Evolutionary conservation across 35 echinoderm and acorn worm genomes (phyloP).

Genomic region (Patiria miniata): DNA sequence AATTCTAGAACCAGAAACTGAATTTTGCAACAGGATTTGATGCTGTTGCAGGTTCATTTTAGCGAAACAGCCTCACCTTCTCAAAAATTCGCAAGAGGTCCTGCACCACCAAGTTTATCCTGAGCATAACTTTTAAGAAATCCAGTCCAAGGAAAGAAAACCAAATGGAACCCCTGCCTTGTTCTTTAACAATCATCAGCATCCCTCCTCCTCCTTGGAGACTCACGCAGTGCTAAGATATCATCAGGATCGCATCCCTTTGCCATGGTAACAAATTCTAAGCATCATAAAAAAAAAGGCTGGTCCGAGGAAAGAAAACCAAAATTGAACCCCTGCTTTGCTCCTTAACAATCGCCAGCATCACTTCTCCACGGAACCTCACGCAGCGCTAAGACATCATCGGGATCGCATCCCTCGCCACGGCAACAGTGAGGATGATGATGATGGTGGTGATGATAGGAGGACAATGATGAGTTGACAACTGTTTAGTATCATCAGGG

Average conservation of each 20-base stretch:
- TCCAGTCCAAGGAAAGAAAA: slow-evolving; percentile 3
- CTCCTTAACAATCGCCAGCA: too few relatives aligned
- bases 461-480: background rate
- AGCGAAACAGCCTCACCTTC: slow-evolving; percentile 36
- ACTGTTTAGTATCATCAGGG: background rate
- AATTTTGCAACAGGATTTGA: too few relatives aligned
- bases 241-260: background rate
- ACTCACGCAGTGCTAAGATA: too few relatives aligned
- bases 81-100: slow-evolving; percentile 69
- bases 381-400: too few relatives aligned
- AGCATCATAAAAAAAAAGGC: background rate
- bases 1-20: too few relatives aligned
- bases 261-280: background rate
- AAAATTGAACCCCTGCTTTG: background rate
- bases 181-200: too few relatives aligned
- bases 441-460: background rate
- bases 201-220: too few relatives aligned
- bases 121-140: slow-evolving; percentile 21
- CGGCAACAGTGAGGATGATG: background rate
- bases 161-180: background rate
- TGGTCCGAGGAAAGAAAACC: background rate
- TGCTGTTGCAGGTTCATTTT: too few relatives aligned
- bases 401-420: background rate
- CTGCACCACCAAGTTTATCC: slow-evolving; percentile 48
- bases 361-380: too few relatives aligned